Evolutionary conservation across 2,797 vertebrate species (phyloP).

Genomic region (Gymnothorax reevesii): DNA sequence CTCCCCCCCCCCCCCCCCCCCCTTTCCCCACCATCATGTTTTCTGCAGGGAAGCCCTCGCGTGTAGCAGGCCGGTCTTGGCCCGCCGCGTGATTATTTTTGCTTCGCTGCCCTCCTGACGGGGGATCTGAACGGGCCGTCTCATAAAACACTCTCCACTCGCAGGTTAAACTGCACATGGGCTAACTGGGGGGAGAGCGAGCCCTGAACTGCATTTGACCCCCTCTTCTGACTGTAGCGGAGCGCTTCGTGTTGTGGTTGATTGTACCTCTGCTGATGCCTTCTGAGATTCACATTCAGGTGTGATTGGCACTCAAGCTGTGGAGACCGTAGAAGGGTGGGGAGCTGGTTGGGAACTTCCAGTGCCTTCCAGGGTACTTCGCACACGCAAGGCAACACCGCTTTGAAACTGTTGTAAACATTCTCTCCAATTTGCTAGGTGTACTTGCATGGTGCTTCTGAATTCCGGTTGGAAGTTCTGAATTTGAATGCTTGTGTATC

Average conservation of each 20-base stretch:
- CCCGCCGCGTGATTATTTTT: neutral
- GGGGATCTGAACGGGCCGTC: neutral
- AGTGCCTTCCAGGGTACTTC: neutral
- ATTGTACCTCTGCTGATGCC: neutral
- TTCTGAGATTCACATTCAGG: neutral
- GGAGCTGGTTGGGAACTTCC: neutral
- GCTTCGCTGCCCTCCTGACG: neutral
- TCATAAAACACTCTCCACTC: neutral
- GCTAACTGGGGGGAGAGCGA: neutral
- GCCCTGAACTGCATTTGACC: slow-evolving; percentile 1
- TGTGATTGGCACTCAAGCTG: neutral
- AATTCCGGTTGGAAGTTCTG: neutral
- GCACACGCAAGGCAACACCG: neutral
- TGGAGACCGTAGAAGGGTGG: neutral
- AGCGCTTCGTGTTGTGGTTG: neutral
- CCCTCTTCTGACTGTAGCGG: neutral
- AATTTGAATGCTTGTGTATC: neutral
- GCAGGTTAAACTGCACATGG: neutral
- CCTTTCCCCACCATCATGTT: neutral
- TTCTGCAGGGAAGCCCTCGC: neutral
- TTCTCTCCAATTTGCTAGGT: neutral
- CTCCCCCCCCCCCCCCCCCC: neutral
- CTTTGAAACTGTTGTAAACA: neutral
- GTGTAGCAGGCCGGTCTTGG: neutral
- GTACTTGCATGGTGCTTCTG: neutral